Conservation (phyloP, 30 jellyfish, hydroid and myxozoan genomes). For the Nemopilema nomurai region DNA sequence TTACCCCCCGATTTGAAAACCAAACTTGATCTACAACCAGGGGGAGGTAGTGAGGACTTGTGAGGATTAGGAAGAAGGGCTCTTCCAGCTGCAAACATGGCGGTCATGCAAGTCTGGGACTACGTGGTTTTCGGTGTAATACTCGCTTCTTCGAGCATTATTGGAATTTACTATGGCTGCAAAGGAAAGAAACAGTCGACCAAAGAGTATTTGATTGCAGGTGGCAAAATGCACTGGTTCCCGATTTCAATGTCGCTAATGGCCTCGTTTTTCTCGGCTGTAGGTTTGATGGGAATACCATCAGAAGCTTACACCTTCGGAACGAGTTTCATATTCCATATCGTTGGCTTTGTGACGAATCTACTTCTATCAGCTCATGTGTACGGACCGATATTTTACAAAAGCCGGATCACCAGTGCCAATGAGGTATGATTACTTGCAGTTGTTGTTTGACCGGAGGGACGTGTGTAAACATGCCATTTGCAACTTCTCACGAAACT, state of each 20-base stretch:
- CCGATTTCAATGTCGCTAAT: constrained; percentile 71
- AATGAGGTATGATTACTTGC: constrained; percentile 88
- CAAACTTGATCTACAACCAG: too few species aligned
- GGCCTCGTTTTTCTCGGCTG: constrained; percentile 80
- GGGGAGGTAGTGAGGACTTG: too few species aligned
- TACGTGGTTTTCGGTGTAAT: constrained; percentile 57
- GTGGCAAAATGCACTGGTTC: constrained; percentile 81
- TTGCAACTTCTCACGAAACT: too few species aligned
- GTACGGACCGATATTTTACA: constrained; percentile 70
- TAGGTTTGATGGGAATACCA: constrained; percentile 76
- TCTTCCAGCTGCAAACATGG: constrained; percentile 2
- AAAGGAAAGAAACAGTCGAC: constrained; percentile 48
- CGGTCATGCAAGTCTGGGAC: constrained; percentile 30
- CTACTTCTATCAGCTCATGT: constrained; percentile 42
- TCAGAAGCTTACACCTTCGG: constrained; percentile 79
- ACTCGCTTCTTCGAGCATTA: constrained; percentile 62
- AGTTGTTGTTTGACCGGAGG: too few species aligned
- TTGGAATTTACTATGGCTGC: constrained; percentile 79
- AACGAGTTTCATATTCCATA: constrained; percentile 24
- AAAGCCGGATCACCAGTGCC: constrained; percentile 48
- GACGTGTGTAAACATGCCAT: too few species aligned
- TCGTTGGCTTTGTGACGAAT: constrained; percentile 24
- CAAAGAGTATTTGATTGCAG: constrained; percentile 78
- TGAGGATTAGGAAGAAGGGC: too few species aligned
- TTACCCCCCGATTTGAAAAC: too few species aligned